phyloP scores from a whole-genome alignment of 2,113 vertebrate genomes.

The Stictonetta naevosa region DNA sequence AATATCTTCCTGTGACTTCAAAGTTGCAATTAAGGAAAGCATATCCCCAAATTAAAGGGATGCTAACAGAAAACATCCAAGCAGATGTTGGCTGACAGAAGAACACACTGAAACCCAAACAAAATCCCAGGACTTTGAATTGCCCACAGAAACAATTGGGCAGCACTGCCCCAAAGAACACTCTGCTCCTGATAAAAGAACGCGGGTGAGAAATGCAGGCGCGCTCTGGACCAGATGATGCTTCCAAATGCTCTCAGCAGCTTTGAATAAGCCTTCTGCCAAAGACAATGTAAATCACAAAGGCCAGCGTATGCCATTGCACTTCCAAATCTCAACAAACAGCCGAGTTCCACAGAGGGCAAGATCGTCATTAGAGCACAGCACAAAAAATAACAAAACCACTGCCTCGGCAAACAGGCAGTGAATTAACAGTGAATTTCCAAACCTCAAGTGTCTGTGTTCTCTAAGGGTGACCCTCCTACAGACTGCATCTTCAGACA shows the following conservation, averaged over 20 bases:
- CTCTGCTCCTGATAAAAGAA: not conserved
- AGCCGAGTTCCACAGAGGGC: not conserved
- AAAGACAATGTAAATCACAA: not conserved
- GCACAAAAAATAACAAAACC: not conserved
- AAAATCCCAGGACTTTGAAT: not conserved
- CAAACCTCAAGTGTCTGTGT: not conserved
- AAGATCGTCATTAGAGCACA: not conserved
- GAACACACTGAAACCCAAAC: not conserved
- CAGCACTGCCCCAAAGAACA: not conserved
- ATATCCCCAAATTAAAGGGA: constrained; percentile 23
- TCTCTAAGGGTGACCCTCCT: not conserved
- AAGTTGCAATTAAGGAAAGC: constrained; percentile 14
- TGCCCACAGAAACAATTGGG: not conserved
- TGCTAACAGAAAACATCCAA: not conserved
- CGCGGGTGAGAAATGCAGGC: not conserved
- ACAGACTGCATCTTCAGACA: not conserved
- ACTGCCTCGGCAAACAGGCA: not conserved
- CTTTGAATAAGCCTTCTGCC: not conserved
- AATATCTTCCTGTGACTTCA: not conserved
- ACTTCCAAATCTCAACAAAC: not conserved
- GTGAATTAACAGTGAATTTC: not conserved
- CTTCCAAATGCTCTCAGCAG: not conserved
- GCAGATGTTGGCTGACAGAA: not conserved
- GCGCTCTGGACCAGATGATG: not conserved
- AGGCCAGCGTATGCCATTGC: rapidly evolving